phyloP scores from a whole-genome alignment of 1,140 invertebrate genomes.

The Drosophila pseudoobscura region DNA sequence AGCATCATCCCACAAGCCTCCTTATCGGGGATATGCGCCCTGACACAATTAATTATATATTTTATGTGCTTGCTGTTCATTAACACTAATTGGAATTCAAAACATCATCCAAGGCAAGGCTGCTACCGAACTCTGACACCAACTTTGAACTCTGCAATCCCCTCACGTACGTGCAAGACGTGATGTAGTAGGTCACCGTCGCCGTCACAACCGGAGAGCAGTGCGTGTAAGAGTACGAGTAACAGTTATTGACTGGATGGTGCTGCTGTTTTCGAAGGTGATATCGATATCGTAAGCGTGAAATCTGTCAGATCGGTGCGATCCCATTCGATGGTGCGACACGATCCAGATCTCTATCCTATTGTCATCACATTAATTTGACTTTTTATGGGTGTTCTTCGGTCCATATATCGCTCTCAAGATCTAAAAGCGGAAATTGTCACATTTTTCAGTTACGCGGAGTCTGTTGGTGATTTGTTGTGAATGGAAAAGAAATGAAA shows the following conservation, averaged over 20 bases:
- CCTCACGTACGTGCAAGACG: slow-evolving; percentile 23
- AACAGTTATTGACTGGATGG: slow-evolving; percentile 1
- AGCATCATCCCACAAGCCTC: slow-evolving; percentile 32
- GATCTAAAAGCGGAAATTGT: too few relatives aligned
- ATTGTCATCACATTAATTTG: slow-evolving; percentile 78
- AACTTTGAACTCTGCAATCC: slow-evolving; percentile 5
- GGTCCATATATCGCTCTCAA: neutral
- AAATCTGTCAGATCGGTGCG: slow-evolving; percentile 56
- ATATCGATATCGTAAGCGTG: slow-evolving; percentile 74
- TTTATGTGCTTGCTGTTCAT: slow-evolving; percentile 67
- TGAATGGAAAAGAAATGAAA: slow-evolving; percentile 9
- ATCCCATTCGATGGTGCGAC: neutral
- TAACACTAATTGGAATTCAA: slow-evolving; percentile 73
- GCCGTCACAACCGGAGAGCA: slow-evolving; percentile 6
- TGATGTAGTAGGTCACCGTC: slow-evolving; percentile 55
- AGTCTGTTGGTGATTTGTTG: slow-evolving; percentile 30
- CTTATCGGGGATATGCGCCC: slow-evolving; percentile 20
- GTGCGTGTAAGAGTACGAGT: neutral
- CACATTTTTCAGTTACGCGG: too few relatives aligned
- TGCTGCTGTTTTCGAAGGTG: neutral
- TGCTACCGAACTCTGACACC: slow-evolving; percentile 15
- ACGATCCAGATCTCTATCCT: slow-evolving; percentile 25
- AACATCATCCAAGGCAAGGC: slow-evolving; percentile 31
- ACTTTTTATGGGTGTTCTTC: slow-evolving; percentile 74
- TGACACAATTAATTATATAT: slow-evolving; percentile 69